Percentiles rank a stretch among this genome's conserved stretches.
Evolutionary conservation across 1,140 invertebrate genomes (phyloP).

Genomic region (Drosophila nasuta): DNA sequence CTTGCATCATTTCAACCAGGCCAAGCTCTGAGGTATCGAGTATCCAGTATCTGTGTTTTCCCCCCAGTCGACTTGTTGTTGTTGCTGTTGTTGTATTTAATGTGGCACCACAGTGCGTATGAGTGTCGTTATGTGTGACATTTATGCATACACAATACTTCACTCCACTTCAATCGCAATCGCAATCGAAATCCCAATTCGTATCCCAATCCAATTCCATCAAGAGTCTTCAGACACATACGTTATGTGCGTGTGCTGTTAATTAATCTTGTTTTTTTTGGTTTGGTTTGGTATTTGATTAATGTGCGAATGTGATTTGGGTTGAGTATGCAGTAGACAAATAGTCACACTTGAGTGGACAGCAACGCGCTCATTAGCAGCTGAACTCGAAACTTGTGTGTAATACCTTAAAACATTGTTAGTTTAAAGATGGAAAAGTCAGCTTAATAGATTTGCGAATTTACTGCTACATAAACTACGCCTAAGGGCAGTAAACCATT

Average conservation of each 20-base stretch:
- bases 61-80: conserved; percentile 3
- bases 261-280: conserved; percentile 63
- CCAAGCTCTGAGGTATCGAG: conserved; percentile 12
- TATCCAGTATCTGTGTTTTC: conserved; percentile 16
- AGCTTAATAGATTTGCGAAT: conserved; percentile 6
- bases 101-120: conserved; percentile 74
- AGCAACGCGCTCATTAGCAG: conserved; percentile 12
- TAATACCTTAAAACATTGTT: conserved; percentile 11
- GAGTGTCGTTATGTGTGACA: conserved; percentile 76
- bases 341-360: conserved; percentile 8
- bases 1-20: conserved; percentile 43
- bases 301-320: conserved; percentile 69
- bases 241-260: conserved; percentile 29
- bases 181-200: conserved; percentile 2
- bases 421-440: conserved; percentile 2
- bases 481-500: conserved; percentile 12
- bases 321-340: conserved; percentile 52
- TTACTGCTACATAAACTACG: conserved; percentile 17
- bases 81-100: conserved; percentile 36
- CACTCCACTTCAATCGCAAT: conserved; percentile 13
- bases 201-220: background rate
- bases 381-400: background rate
- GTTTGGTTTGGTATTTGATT: conserved; percentile 54
- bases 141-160: conserved; percentile 62
- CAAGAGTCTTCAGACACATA: conserved; percentile 16